phyloP scores from a whole-genome alignment of 1,140 invertebrate genomes.

The Linepithema humile region DNA sequence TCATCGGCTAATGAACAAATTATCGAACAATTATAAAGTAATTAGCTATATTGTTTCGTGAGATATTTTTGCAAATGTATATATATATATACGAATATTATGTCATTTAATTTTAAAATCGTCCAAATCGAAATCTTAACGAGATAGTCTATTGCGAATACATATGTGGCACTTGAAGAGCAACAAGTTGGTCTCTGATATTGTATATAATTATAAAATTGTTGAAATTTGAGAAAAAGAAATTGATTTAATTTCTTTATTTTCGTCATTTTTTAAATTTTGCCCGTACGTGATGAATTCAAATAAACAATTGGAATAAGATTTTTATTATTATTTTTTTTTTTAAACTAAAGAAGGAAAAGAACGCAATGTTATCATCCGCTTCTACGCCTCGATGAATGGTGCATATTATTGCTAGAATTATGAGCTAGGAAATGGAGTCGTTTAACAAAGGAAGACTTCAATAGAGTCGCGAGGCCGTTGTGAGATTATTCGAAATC shows the following conservation, averaged over 20 bases:
- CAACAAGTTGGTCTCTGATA: too few species aligned
- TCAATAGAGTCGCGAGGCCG: background rate
- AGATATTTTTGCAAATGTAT: background rate
- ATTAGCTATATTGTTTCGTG: background rate
- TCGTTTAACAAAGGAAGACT: slow-evolving; percentile 19
- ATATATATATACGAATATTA: too few species aligned
- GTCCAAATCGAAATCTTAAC: background rate
- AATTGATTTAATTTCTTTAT: too few species aligned
- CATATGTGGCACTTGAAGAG: too few species aligned
- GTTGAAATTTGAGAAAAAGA: too few species aligned
- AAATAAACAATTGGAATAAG: background rate
- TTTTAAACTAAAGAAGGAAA: background rate
- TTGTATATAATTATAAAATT: too few species aligned
- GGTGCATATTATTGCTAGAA: background rate
- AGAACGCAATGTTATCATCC: background rate
- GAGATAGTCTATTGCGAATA: too few species aligned
- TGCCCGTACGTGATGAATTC: too few species aligned
- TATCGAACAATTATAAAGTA: background rate
- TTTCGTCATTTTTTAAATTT: too few species aligned
- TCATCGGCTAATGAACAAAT: background rate
- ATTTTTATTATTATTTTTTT: background rate
- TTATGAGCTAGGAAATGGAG: background rate
- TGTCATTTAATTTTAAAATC: too few species aligned
- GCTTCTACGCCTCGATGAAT: too few species aligned
- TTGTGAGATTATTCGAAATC: background rate